Percentiles rank a stretch among this genome's conserved stretches.
Evolutionary conservation across 2,113 vertebrate genomes (phyloP).

Genomic region (Probosciger aterrimus): DNA sequence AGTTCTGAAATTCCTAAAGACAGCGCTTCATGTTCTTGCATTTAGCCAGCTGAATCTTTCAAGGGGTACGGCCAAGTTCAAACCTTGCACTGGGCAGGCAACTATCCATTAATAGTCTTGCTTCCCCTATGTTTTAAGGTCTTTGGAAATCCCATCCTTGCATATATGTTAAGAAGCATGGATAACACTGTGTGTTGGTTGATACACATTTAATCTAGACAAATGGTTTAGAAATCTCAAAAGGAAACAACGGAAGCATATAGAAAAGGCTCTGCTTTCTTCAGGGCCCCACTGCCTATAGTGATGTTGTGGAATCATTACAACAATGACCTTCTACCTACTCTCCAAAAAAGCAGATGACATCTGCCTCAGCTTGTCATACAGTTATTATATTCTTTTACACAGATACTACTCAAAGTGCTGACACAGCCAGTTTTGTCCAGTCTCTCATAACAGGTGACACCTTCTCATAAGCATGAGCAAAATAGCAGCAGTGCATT

Average conservation of each 20-base stretch:
- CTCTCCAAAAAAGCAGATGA: neutral
- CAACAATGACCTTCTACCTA: neutral
- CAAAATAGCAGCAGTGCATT: neutral
- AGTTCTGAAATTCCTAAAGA: neutral
- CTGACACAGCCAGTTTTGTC: neutral
- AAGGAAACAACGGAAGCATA: neutral
- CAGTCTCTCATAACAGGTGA: rapidly evolving
- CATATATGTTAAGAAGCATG: neutral
- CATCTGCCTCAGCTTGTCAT: neutral
- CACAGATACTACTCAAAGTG: neutral
- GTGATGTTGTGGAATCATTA: neutral
- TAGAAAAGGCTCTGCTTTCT: neutral
- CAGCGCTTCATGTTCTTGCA: neutral
- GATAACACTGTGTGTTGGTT: neutral
- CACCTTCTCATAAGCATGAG: neutral
- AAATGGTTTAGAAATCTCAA: neutral
- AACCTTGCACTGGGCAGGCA: neutral
- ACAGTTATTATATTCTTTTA: neutral
- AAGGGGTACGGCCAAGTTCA: neutral
- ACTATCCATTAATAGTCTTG: neutral
- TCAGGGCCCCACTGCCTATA: neutral
- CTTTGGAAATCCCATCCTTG: neutral
- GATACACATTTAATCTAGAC: neutral
- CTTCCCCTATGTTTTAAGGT: neutral
- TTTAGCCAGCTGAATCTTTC: neutral